Conservation (phyloP, 2,797 vertebrate genomes). For the Lindbergichthys nudifrons region DNA sequence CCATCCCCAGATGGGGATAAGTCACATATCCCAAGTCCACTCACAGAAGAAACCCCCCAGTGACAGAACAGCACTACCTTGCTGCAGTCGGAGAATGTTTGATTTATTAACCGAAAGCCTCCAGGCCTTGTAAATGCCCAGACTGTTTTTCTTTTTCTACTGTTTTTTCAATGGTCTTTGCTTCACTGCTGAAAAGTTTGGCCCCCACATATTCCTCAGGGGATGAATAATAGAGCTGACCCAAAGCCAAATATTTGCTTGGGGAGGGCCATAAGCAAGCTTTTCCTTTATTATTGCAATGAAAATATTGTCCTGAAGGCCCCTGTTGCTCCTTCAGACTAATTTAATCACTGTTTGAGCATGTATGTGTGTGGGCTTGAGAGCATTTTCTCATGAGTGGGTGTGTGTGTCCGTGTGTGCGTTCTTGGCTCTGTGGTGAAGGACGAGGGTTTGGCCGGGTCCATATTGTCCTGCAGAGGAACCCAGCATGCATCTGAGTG, state of each 20-base stretch:
- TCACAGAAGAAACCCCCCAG: slow-evolving; percentile 46
- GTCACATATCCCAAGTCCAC: slow-evolving; percentile 61
- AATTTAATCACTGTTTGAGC: slow-evolving; percentile 80
- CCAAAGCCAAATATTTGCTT: slow-evolving; percentile 83
- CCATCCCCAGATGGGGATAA: slow-evolving; percentile 56
- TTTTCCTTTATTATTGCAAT: slow-evolving; percentile 82
- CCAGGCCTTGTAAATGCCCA: slow-evolving; percentile 71
- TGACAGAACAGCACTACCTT: slow-evolving; percentile 48
- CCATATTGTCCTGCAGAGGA: slow-evolving; percentile 49
- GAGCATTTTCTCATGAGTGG: slow-evolving; percentile 30
- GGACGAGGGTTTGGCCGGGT: slow-evolving; percentile 35
- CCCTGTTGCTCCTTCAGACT: slow-evolving; percentile 71
- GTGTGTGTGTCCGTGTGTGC: slow-evolving; percentile 18
- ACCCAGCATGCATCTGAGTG: slow-evolving; percentile 63
- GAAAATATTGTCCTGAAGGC: slow-evolving; percentile 83
- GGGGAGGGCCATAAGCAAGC: slow-evolving; percentile 76
- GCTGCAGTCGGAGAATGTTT: slow-evolving; percentile 55
- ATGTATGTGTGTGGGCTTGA: slow-evolving; percentile 31
- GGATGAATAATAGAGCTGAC: slow-evolving; percentile 77
- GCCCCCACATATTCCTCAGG: slow-evolving; percentile 66
- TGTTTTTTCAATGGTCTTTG: slow-evolving; percentile 65
- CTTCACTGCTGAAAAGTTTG: slow-evolving; percentile 71
- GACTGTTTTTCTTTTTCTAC: slow-evolving; percentile 70
- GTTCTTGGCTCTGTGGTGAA: slow-evolving; percentile 37
- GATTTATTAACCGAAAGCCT: slow-evolving; percentile 77